Evolutionary conservation across 1,140 invertebrate genomes (phyloP).

Genomic region (Holotrichia oblita): DNA sequence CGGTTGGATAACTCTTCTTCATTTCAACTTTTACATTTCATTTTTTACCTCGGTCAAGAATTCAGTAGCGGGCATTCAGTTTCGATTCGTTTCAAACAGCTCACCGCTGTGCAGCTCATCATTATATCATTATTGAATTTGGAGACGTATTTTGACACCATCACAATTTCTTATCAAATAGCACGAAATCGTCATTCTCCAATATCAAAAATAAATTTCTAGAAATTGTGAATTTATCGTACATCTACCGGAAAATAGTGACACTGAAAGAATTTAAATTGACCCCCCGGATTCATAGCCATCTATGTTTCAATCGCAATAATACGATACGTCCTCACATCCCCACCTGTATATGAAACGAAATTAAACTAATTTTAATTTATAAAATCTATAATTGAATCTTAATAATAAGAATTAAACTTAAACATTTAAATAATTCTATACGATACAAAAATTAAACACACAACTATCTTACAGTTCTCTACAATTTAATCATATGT

Average conservation of each 20-base stretch:
- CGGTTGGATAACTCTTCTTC: slow-evolving; percentile 58
- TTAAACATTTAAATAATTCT: too few species aligned
- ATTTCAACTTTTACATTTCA: slow-evolving; percentile 59
- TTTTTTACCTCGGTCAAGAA: slow-evolving; percentile 57
- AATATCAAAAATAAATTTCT: slow-evolving; percentile 46
- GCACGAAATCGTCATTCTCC: slow-evolving; percentile 45
- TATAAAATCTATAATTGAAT: too few species aligned
- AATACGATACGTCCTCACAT: too few species aligned
- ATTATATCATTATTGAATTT: slow-evolving; percentile 58
- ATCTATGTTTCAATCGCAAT: slow-evolving; percentile 4
- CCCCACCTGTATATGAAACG: too few species aligned
- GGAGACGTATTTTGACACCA: slow-evolving; percentile 59
- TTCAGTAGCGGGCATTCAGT: slow-evolving; percentile 56
- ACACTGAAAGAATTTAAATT: slow-evolving; percentile 38
- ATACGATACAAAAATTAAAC: too few species aligned
- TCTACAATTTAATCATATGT: too few species aligned
- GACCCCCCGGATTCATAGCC: slow-evolving; percentile 11
- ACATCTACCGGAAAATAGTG: slow-evolving; percentile 49
- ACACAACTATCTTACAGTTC: too few species aligned
- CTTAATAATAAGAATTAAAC: too few species aligned
- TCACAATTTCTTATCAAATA: slow-evolving; percentile 60
- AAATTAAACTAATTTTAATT: too few species aligned
- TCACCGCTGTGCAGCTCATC: slow-evolving; percentile 54
- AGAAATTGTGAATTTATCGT: slow-evolving; percentile 45
- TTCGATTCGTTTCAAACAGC: slow-evolving; percentile 48